These are phyloP conservation scores for Acipenser ruthenus DNA, from an alignment of 2,797 vertebrate species.

Conservation along the genomic window DNA sequence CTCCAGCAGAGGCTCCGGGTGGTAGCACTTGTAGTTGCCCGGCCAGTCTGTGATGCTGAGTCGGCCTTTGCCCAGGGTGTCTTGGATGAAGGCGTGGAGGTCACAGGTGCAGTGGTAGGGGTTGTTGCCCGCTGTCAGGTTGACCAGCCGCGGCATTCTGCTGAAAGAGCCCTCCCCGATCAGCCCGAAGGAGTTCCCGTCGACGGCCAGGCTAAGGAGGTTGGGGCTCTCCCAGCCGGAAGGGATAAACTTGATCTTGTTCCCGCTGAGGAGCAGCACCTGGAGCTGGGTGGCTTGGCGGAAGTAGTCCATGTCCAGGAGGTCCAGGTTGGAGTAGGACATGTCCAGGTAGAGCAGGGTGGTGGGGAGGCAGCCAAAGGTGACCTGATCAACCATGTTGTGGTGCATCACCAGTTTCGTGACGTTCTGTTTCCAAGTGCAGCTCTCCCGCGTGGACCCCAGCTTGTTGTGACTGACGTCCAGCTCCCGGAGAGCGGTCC, in stretches of 20 bases:
- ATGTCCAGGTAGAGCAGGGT: slow-evolving; percentile 63
- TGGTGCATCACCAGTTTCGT: slow-evolving; percentile 53
- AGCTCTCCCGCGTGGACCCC: slow-evolving; percentile 36
- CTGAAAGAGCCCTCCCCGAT: slow-evolving; percentile 60
- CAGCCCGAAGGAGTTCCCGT: slow-evolving; percentile 76
- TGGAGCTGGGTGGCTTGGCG: slow-evolving; percentile 42
- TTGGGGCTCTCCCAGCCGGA: slow-evolving; percentile 57
- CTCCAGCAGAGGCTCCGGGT: slow-evolving; percentile 61
- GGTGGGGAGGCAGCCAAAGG: slow-evolving; percentile 64
- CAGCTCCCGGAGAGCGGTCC: slow-evolving; percentile 49
- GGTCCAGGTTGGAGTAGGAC: slow-evolving; percentile 64
- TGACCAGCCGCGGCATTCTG: slow-evolving; percentile 53
- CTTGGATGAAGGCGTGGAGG: slow-evolving; percentile 61
- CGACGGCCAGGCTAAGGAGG: slow-evolving; percentile 51
- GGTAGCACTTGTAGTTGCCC: slow-evolving; percentile 65
- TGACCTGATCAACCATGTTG: slow-evolving; percentile 43
- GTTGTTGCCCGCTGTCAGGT: slow-evolving; percentile 67
- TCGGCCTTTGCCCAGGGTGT: slow-evolving; percentile 38
- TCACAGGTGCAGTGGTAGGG: slow-evolving; percentile 79
- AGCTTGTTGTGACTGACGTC: slow-evolving; percentile 64
- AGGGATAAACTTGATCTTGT: slow-evolving; percentile 81
- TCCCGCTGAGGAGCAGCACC: slow-evolving; percentile 61
- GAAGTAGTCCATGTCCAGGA: slow-evolving; percentile 64
- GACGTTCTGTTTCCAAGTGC: slow-evolving; percentile 59
- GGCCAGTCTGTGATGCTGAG: slow-evolving; percentile 71